A percentile compares a stretch with the other conserved stretches of the same genome.
These are phyloP conservation scores for Pentalonia nigronervosa DNA, from an alignment of 1,140 invertebrate species.

Conservation along the genomic window DNA sequence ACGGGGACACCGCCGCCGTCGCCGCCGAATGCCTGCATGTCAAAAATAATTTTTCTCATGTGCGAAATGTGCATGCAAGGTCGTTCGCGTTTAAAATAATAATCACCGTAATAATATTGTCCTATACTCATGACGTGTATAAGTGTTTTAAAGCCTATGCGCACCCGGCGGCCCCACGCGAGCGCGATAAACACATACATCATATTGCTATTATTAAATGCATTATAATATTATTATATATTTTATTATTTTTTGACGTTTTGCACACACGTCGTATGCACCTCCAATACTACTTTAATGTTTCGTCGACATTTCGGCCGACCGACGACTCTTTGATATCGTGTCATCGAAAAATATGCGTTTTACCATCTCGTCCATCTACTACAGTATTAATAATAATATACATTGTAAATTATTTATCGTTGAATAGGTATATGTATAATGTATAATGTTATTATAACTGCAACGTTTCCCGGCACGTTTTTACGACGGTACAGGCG, in stretches of 20 bases:
- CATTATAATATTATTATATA: not conserved
- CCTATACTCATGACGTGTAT: not conserved
- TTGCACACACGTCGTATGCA: not conserved
- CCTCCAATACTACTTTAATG: not conserved
- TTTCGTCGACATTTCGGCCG: not conserved
- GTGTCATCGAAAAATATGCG: not conserved
- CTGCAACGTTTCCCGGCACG: not conserved
- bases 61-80: conserved; percentile 34
- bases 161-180: not conserved
- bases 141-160: not conserved
- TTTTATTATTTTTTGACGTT: not conserved
- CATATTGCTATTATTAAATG: not conserved
- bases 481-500: not conserved
- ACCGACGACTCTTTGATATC: too few relatives aligned
- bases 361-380: not conserved
- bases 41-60: conserved; percentile 24
- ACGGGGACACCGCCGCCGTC: not conserved
- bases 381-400: not conserved
- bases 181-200: not conserved
- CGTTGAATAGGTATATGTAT: not conserved
- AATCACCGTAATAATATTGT: conserved; percentile 26
- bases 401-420: not conserved
- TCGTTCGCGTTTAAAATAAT: conserved; percentile 38
- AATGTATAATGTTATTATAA: not conserved
- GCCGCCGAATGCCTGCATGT: not conserved